Evolutionary conservation across 2,797 vertebrate genomes (phyloP), one percentile per base, ranked within the genome.

Genomic region (Pteronotus mesoamericanus): DNA sequence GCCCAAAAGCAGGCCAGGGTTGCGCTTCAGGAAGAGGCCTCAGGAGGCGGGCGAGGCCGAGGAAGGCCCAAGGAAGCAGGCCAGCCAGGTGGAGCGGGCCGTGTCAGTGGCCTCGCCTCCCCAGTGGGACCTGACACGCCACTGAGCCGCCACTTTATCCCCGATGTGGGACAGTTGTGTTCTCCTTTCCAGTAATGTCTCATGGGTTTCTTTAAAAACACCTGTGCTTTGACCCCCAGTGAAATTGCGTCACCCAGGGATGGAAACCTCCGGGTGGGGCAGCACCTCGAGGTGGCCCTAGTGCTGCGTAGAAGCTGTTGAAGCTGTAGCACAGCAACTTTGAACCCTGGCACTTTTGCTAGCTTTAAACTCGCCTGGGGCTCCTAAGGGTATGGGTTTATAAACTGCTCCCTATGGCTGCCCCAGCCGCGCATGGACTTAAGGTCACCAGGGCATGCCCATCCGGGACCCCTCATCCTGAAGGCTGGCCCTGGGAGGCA

Each of bases 11-110:
- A 72, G 34, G 46, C 92, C 69, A 4, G 97, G 97, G 71, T 96
- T 97, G 4, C 98, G 97, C 86, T 98, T 98, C 97, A 98, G 98
- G 96, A 99, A 99, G 83, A 98, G 99, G 18, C 92, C 96, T 32
- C 96, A 97, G 84, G 98, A 99, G 0, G 91, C 91, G 15, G 97
- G 96, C 3, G 97, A 98, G 48, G 83, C 83, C 0, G 97, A 96
- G 22, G 98, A 98, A 72, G 78, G 97, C 18, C 97, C 98, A 37
- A 42, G 82, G n/a, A 99, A 98, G 94, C 98, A 98, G 98, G 98
- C 83, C 98, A 98, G 96, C 98, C 98, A 90, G 98, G 98, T 34
- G 97, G 98, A 7, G 98, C 98, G 29, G 72, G 0, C 95, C 4
- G 97, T 92, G 88, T 98, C 98, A 98, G 37, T 24, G 16, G 69